Conservation (phyloP, 2,797 vertebrate genomes). For the Xiphorhynchus erythropygius region DNA sequence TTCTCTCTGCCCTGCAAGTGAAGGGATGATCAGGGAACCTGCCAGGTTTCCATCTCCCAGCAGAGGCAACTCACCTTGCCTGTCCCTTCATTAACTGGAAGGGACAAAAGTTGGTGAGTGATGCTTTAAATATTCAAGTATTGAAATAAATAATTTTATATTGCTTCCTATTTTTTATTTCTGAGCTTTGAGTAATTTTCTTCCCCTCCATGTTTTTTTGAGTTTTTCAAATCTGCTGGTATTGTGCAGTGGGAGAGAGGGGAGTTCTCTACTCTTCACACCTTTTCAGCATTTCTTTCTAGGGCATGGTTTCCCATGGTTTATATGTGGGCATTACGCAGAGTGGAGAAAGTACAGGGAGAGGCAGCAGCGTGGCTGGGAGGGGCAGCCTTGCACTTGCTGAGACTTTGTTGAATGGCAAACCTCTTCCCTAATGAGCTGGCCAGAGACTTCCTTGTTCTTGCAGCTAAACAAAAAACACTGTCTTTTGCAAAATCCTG, state of each 20-base stretch:
- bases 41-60: neutral
- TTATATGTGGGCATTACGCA: fast-evolving
- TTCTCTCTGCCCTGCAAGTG: neutral
- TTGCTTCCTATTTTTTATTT: neutral
- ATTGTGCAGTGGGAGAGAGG: neutral
- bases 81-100: neutral
- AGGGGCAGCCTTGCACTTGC: neutral
- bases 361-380: neutral
- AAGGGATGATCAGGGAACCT: neutral
- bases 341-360: neutral
- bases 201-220: neutral
- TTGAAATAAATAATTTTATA: neutral
- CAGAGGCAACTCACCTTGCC: neutral
- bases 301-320: neutral
- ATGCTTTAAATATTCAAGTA: neutral
- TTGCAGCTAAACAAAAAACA: neutral
- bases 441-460: neutral
- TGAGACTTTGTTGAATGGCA: neutral
- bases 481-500: neutral
- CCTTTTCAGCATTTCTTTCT: neutral
- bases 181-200: fast-evolving
- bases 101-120: neutral
- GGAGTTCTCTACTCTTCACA: neutral
- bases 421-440: neutral
- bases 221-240: neutral